A percentile compares a stretch with the other conserved stretches of the same genome.
Conservation (phyloP, 1,140 invertebrate species). For the Tenebrio molitor region DNA sequence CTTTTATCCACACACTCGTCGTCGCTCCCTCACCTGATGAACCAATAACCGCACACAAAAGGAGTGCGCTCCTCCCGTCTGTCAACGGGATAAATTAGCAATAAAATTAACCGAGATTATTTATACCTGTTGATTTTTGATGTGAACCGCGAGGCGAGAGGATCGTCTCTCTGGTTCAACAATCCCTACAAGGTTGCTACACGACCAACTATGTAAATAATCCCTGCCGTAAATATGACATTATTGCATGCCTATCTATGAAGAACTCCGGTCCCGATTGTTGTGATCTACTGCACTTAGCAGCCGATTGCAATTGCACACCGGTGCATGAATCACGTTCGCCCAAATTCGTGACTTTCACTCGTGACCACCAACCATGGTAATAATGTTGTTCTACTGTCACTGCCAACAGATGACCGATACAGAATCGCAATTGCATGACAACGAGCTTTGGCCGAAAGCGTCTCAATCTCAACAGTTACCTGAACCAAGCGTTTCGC, state of each 20-base stretch:
- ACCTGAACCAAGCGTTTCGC: neutral
- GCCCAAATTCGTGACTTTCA: constrained; percentile 43
- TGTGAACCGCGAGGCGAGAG: neutral
- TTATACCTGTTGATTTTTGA: constrained; percentile 11
- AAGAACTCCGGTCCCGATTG: constrained; percentile 19
- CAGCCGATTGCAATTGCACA: constrained; percentile 33
- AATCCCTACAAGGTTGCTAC: constrained; percentile 33
- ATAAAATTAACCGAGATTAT: neutral
- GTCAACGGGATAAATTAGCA: neutral
- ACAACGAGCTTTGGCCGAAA: constrained; percentile 5
- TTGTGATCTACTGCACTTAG: constrained; percentile 37
- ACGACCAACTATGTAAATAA: constrained; percentile 30
- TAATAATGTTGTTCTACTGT: constrained; percentile 28
- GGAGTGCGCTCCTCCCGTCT: neutral
- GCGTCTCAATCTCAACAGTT: constrained; percentile 1
- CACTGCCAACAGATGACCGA: constrained; percentile 29
- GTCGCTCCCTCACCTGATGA: constrained; percentile 4
- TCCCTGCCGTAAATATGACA: constrained; percentile 21
- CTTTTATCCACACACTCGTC: constrained; percentile 10
- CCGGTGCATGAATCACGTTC: constrained; percentile 41
- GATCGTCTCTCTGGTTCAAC: constrained; percentile 18
- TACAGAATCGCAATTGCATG: neutral
- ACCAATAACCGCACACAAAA: constrained; percentile 1
- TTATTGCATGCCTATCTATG: neutral
- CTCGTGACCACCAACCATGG: constrained; percentile 40